Conservation (phyloP, 2,888 invertebrate species). For the Acrobasis suavella region DNA sequence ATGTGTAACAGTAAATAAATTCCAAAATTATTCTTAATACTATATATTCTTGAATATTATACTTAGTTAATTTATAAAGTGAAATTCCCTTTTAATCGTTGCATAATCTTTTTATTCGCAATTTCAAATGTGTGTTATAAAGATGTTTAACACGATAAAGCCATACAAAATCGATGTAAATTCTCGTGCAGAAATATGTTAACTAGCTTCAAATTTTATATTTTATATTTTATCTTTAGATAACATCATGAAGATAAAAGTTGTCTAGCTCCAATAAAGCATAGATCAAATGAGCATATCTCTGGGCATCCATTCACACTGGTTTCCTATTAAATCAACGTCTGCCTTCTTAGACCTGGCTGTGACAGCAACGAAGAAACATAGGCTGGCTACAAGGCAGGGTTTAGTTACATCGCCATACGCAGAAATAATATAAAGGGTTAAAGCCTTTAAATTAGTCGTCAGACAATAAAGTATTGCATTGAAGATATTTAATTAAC, state of each 20-base stretch:
- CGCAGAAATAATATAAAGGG: conserved; percentile 5
- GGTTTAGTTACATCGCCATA: conserved; percentile 12
- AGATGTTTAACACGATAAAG: not conserved
- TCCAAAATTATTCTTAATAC: too few species aligned
- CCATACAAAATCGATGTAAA: not conserved
- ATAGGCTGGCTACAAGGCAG: conserved; percentile 33
- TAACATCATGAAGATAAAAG: conserved; percentile 12
- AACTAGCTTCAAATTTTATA: conserved; percentile 11
- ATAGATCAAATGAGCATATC: conserved; percentile 55
- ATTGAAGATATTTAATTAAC: too few species aligned
- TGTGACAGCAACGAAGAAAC: conserved; percentile 55
- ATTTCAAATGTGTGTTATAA: not conserved
- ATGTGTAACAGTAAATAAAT: too few species aligned
- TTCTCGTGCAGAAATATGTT: not conserved
- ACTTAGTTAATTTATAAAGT: too few species aligned
- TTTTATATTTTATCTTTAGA: conserved; percentile 11
- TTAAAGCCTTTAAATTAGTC: not conserved
- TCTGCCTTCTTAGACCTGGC: conserved; percentile 64
- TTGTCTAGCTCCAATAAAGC: conserved; percentile 37
- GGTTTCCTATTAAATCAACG: conserved; percentile 65
- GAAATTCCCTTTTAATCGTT: too few species aligned
- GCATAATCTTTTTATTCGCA: too few species aligned
- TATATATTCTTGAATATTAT: too few species aligned
- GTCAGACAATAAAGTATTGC: too few species aligned
- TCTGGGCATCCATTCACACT: conserved; percentile 56